A percentile compares a stretch with the other conserved stretches of the same genome.
Conservation (phyloP, 2,797 vertebrate genomes). For the Enteromius mattozi region DNA sequence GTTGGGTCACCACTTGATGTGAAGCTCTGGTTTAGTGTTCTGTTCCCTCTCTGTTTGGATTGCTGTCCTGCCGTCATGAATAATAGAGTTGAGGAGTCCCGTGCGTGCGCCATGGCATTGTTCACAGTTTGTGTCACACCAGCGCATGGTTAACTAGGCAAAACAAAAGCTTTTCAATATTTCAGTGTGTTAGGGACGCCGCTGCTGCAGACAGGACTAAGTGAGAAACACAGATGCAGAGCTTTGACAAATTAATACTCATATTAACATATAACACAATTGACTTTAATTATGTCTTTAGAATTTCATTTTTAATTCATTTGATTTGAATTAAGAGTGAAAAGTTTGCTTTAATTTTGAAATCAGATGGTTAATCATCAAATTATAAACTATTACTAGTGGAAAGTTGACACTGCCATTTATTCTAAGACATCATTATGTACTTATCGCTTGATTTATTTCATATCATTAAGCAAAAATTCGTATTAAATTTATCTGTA, state of each 20-base stretch:
- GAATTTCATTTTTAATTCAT: not conserved
- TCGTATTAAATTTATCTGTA: not conserved
- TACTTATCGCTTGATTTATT: not conserved
- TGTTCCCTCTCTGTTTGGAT: conserved; percentile 42
- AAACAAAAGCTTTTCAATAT: conserved; percentile 84
- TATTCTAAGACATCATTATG: not conserved
- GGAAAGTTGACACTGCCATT: not conserved
- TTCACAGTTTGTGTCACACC: conserved; percentile 82
- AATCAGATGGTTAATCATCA: not conserved
- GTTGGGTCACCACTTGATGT: conserved; percentile 11
- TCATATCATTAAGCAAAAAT: not conserved
- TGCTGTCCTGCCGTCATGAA: conserved; percentile 69
- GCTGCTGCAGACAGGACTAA: conserved; percentile 59
- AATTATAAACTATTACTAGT: not conserved
- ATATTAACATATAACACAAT: not conserved
- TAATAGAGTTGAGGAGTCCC: conserved; percentile 73
- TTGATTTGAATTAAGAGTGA: not conserved
- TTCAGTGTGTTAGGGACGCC: conserved; percentile 68
- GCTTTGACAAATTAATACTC: conserved; percentile 1
- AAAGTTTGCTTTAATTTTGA: not conserved
- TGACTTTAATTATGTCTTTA: not conserved
- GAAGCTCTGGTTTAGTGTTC: conserved; percentile 44
- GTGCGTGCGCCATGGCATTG: conserved; percentile 74
- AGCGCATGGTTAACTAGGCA: conserved; percentile 81
- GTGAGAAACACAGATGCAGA: conserved; percentile 17